Conservation (phyloP, 2,113 vertebrate species). For the Macaca nemestrina region DNA sequence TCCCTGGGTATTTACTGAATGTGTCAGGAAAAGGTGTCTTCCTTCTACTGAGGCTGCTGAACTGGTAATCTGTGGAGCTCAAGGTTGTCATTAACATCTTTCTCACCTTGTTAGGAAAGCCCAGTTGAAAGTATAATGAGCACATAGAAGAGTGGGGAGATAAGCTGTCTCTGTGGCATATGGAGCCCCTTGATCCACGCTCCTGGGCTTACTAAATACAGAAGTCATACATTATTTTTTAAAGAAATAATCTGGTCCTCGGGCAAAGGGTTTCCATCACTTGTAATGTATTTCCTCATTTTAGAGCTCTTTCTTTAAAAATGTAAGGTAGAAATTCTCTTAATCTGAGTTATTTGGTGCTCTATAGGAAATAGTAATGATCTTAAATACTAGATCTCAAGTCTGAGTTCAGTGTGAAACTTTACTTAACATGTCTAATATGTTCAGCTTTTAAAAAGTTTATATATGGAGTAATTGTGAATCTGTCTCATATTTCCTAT, state of each 20-base stretch:
- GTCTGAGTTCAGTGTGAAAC: not conserved
- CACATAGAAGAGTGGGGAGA: not conserved
- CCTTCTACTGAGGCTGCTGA: not conserved
- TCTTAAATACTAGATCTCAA: not conserved
- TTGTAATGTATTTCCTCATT: not conserved
- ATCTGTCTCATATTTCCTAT: not conserved
- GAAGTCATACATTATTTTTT: not conserved
- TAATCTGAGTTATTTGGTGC: not conserved
- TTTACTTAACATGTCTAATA: not conserved
- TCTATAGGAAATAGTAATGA: not conserved
- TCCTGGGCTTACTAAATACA: not conserved
- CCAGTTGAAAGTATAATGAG: not conserved
- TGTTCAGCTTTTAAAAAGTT: not conserved
- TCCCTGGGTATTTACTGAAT: not conserved
- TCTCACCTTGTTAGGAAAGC: not conserved
- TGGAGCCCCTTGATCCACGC: not conserved
- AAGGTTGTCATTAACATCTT: not conserved
- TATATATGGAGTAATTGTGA: not conserved
- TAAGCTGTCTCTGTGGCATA: fast-evolving
- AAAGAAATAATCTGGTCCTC: not conserved
- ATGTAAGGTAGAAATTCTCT: not conserved
- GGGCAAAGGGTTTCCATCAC: not conserved
- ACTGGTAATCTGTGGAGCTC: not conserved
- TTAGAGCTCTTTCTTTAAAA: not conserved
- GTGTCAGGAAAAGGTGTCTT: not conserved